Evolutionary conservation across 2,797 vertebrate genomes (phyloP).

Genomic region (Carcharodon carcharias): DNA sequence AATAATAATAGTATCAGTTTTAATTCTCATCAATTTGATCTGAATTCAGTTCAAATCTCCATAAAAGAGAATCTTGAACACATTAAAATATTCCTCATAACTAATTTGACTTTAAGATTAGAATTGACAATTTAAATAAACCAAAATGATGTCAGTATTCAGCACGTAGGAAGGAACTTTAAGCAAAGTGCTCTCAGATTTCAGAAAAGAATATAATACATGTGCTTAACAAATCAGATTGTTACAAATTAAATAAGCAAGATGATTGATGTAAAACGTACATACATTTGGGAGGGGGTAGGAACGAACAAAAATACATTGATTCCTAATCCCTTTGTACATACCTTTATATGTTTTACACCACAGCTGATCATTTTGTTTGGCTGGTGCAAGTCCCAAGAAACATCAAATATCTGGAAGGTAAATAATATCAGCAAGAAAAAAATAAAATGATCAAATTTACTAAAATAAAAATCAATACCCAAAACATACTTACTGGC

Average conservation of each 20-base stretch:
- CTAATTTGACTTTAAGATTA: not conserved
- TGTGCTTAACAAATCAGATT: too few species aligned
- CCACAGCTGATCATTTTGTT: constrained; percentile 98
- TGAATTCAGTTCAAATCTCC: not conserved
- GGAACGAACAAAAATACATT: not conserved
- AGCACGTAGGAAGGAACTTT: not conserved
- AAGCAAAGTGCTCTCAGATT: not conserved
- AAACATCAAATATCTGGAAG: constrained; percentile 96
- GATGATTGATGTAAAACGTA: not conserved
- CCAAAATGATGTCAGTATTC: not conserved
- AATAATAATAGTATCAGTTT: not conserved
- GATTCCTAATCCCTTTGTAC: not conserved
- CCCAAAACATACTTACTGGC: not conserved
- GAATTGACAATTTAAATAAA: not conserved
- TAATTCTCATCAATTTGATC: constrained; percentile 18
- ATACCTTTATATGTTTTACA: constrained; percentile 99
- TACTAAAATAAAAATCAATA: not conserved
- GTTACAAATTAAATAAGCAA: not conserved
- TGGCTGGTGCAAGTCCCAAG: constrained; percentile 97
- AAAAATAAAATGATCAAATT: constrained; percentile 34
- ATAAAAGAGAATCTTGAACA: not conserved
- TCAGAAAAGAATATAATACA: not conserved
- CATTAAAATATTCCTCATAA: not conserved
- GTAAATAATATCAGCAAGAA: constrained; percentile 38
- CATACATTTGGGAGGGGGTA: not conserved